Conservation (phyloP, 2,888 invertebrate species). For the Patella ulyssiponensis region DNA sequence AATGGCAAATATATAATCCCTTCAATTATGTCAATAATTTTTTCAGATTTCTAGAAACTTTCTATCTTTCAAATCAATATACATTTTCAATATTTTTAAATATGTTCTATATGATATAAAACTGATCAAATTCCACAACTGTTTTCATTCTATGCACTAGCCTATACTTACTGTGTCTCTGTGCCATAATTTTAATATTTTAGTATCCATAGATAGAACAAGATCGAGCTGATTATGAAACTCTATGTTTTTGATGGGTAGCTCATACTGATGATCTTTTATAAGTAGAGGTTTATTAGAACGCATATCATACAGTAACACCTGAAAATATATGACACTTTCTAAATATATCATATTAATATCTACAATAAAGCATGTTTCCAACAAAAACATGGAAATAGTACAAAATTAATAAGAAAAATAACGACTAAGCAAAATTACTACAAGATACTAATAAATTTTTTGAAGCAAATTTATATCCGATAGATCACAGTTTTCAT, state of each 20-base stretch:
- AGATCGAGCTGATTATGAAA: constrained; percentile 78
- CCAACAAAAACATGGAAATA: background rate
- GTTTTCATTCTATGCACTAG: background rate
- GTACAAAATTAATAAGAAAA: too few species aligned
- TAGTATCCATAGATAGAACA: constrained; percentile 68
- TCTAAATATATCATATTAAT: too few species aligned
- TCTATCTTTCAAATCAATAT: too few species aligned
- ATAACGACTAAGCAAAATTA: too few species aligned
- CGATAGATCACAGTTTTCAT: too few species aligned
- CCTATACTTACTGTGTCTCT: constrained; percentile 79
- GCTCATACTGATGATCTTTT: constrained; percentile 95
- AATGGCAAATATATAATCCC: too few species aligned
- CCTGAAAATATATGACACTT: constrained; percentile 54
- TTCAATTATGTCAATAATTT: too few species aligned
- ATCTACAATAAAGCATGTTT: background rate
- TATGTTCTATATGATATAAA: too few species aligned
- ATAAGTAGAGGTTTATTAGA: constrained; percentile 88
- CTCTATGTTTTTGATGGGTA: constrained; percentile 89
- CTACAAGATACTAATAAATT: too few species aligned
- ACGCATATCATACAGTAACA: constrained; percentile 92
- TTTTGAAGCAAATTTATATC: too few species aligned
- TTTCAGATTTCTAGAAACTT: too few species aligned
- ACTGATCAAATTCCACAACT: background rate
- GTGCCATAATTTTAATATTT: constrained; percentile 71
- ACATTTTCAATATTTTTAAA: too few species aligned